These are phyloP conservation scores for Penaeus japonicus DNA, from an alignment of 1,140 invertebrate species.

Conservation along the genomic window DNA sequence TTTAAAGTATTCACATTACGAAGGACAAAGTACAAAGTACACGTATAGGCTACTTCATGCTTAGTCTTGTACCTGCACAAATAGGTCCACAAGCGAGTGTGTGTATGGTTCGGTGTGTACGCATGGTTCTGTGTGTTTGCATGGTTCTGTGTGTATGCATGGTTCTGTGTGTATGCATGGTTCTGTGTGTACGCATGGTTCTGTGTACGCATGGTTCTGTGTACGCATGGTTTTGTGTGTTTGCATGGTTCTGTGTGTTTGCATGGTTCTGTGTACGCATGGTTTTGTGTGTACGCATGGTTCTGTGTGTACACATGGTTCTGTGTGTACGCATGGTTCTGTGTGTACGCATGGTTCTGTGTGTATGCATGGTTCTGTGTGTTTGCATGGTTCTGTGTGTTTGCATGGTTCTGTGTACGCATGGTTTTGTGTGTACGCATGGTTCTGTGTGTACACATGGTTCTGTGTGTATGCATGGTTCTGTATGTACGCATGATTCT, in stretches of 20 bases:
- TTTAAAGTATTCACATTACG: no score
- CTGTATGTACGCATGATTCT: no score
- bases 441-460: no score
- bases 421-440: no score
- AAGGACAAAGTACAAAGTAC: no score
- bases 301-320: neutral
- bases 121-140: neutral
- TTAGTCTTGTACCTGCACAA: neutral
- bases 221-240: neutral
- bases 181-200: neutral
- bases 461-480: no score
- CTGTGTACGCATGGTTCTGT: neutral
- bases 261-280: neutral
- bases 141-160: neutral
- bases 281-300: neutral
- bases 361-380: neutral
- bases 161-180: neutral
- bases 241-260: neutral
- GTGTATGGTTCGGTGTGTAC: neutral
- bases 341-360: neutral
- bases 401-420: no score
- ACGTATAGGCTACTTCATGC: neutral
- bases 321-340: neutral
- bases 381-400: no score
- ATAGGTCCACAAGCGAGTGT: neutral